Evolutionary conservation across 1,140 invertebrate genomes (phyloP).

Genomic region (Platyscapa corneri): DNA sequence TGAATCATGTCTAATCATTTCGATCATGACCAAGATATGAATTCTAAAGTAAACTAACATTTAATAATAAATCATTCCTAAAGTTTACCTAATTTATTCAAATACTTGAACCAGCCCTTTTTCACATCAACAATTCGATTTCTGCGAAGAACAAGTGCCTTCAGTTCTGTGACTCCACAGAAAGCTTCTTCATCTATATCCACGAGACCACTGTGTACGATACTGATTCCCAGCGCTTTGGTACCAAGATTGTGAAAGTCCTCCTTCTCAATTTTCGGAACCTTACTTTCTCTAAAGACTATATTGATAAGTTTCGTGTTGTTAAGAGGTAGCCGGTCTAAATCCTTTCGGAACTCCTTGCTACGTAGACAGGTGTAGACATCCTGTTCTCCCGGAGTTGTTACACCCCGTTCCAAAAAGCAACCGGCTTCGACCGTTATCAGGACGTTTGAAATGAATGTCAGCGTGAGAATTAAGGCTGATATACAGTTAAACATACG

Average conservation of each 20-base stretch:
- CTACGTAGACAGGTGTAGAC: slow-evolving; percentile 42
- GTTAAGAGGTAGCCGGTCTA: slow-evolving; percentile 22
- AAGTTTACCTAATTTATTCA: slow-evolving; percentile 40
- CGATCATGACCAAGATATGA: background rate
- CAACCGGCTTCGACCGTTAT: slow-evolving; percentile 22
- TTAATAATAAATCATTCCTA: background rate
- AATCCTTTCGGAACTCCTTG: slow-evolving; percentile 26
- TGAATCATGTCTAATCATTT: background rate
- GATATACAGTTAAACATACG: background rate
- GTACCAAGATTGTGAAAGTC: slow-evolving; percentile 24
- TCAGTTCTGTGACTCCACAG: slow-evolving; percentile 22
- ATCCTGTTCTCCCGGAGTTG: slow-evolving; percentile 35
- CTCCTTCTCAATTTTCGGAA: slow-evolving; percentile 29
- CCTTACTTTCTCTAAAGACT: slow-evolving; percentile 8
- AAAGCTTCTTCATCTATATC: slow-evolving; percentile 35
- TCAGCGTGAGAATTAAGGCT: background rate
- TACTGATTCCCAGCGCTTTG: slow-evolving; percentile 39
- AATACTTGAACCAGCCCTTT: slow-evolving; percentile 45
- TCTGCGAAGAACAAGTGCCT: slow-evolving; percentile 32
- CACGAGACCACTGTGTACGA: slow-evolving; percentile 29
- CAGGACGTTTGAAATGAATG: background rate
- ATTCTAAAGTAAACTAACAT: background rate
- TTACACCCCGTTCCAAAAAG: slow-evolving; percentile 32
- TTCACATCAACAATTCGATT: slow-evolving; percentile 24
- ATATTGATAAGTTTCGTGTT: slow-evolving; percentile 33